These are phyloP conservation scores for Solenopsis invicta DNA, from an alignment of 1,140 invertebrate genomes.

Conservation along the genomic window DNA sequence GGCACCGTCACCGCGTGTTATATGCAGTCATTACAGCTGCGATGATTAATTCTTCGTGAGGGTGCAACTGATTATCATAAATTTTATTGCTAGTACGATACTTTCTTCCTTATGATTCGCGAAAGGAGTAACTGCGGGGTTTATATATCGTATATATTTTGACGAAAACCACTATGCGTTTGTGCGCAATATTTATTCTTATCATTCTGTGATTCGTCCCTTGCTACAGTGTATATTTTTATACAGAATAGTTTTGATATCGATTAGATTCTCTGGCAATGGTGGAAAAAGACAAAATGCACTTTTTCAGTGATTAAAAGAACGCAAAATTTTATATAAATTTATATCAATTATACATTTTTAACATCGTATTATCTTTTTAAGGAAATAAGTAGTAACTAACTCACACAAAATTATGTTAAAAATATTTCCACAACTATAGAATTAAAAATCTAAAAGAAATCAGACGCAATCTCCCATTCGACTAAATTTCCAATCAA, in stretches of 20 bases:
- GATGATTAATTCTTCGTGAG: conserved; percentile 70
- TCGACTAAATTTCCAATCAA: background rate
- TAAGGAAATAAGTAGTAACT: background rate
- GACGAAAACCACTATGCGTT: background rate
- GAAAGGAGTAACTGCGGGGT: conserved; percentile 14
- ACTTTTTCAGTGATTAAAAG: conserved; percentile 14
- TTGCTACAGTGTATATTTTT: conserved; percentile 2
- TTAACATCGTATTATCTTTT: background rate
- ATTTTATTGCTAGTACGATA: conserved; percentile 66
- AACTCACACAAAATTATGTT: background rate
- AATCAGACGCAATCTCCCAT: background rate
- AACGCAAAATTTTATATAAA: background rate
- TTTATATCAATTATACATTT: background rate
- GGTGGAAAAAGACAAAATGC: background rate
- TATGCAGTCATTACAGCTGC: conserved; percentile 62
- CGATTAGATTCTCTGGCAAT: background rate
- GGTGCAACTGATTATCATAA: conserved; percentile 74
- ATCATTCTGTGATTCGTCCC: background rate
- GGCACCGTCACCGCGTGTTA: conserved; percentile 61
- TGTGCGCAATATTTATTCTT: background rate
- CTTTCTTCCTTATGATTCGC: conserved; percentile 20
- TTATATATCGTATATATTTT: background rate
- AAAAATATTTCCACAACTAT: background rate
- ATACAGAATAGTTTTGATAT: background rate
- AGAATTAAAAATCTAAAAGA: background rate